Evolutionary conservation across 1,140 invertebrate species (phyloP).

Genomic region (Gryon sp.): DNA sequence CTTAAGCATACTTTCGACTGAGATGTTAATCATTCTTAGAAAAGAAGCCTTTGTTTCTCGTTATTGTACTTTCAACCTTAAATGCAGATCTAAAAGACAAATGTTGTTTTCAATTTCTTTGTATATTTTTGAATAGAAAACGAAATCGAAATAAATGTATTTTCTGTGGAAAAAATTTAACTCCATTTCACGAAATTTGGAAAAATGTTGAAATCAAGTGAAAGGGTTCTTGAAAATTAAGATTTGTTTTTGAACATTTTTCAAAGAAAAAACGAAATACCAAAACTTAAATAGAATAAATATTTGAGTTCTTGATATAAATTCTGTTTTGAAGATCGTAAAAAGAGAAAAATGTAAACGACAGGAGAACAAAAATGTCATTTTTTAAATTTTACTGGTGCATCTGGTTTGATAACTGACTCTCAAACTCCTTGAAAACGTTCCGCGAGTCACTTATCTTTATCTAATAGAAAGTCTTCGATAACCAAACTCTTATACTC

Average conservation of each 20-base stretch:
- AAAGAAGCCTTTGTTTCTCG: background rate
- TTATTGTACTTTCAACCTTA: no score
- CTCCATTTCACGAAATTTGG: no score
- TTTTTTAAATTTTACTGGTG: background rate
- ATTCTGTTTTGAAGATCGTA: background rate
- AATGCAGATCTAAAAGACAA: no score
- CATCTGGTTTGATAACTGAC: conserved; percentile 2
- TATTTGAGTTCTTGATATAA: background rate
- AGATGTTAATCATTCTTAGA: conserved; percentile 2
- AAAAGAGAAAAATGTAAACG: background rate
- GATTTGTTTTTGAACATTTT: no score
- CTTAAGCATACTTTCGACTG: background rate
- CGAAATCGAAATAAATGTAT: no score
- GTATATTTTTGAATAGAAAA: no score
- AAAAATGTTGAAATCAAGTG: no score
- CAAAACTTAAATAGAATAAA: no score
- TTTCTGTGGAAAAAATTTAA: no score
- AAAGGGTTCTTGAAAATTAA: no score
- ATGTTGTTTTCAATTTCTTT: no score
- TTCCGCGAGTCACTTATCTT: conserved; percentile 35
- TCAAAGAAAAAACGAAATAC: no score
- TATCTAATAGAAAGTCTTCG: conserved; percentile 30
- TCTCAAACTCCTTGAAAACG: conserved; percentile 14
- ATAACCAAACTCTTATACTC: conserved; percentile 20
- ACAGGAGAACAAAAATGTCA: conserved; percentile 7